Evolutionary conservation across 2,888 invertebrate genomes (phyloP).

Genomic region (Apodemia zela): DNA sequence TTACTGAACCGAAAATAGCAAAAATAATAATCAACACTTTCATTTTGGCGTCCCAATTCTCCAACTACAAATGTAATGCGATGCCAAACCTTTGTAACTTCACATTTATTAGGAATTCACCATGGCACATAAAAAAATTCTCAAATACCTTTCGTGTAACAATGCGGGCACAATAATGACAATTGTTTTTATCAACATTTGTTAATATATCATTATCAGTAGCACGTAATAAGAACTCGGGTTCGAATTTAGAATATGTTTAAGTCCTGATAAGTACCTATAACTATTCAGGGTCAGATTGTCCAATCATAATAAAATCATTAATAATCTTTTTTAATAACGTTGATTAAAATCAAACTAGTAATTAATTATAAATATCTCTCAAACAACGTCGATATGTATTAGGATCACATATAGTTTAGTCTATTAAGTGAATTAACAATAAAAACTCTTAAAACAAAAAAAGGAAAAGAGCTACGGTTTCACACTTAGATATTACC

Average conservation of each 20-base stretch:
- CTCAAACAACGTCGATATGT: background rate
- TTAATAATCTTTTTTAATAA: background rate
- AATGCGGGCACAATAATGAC: conserved; percentile 11
- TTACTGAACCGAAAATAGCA: conserved; percentile 40
- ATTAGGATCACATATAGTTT: too few relatives aligned
- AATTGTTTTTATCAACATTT: conserved; percentile 16
- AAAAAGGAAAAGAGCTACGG: too few relatives aligned
- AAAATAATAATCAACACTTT: conserved; percentile 47
- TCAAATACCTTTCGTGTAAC: background rate
- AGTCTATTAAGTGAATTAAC: too few relatives aligned
- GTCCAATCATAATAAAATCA: background rate
- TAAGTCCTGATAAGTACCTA: background rate
- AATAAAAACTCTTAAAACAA: too few relatives aligned
- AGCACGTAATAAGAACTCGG: background rate
- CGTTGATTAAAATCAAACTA: background rate
- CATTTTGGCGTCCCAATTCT: conserved; percentile 41
- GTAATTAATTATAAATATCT: background rate
- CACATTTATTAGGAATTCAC: conserved; percentile 1
- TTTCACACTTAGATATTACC: too few relatives aligned
- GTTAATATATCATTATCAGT: conserved; percentile 19
- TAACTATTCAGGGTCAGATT: background rate
- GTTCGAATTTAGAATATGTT: conserved; percentile 9
- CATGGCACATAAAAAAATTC: background rate
- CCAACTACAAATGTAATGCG: background rate
- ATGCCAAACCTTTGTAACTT: background rate